phyloP scores from a whole-genome alignment of 2,888 invertebrate species.

The Chorisops tibialis region DNA sequence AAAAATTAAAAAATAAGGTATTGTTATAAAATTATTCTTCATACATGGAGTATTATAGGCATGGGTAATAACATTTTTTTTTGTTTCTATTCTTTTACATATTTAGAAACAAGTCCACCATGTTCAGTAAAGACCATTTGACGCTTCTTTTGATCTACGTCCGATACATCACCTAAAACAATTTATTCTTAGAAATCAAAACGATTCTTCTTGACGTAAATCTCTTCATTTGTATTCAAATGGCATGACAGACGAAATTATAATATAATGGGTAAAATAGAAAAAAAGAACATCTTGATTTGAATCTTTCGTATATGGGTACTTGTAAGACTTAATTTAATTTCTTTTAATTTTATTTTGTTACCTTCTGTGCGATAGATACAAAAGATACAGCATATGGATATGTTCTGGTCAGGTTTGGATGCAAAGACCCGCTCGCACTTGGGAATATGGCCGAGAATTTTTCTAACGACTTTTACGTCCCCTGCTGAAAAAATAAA shows the following conservation, averaged over 20 bases:
- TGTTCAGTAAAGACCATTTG: too few species aligned
- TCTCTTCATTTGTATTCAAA: constrained; percentile 25
- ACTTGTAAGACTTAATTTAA: constrained; percentile 12
- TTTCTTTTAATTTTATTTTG: constrained; percentile 14
- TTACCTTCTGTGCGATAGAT: constrained; percentile 12
- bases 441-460: constrained; percentile 11
- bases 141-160: constrained; percentile 18
- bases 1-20: too few species aligned
- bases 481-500: constrained; percentile 18
- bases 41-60: too few species aligned
- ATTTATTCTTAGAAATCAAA: constrained; percentile 14
- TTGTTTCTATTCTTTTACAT: too few species aligned
- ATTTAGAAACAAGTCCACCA: too few species aligned
- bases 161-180: constrained; percentile 8
- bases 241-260: constrained; percentile 21
- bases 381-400: constrained; percentile 4
- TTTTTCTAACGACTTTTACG: constrained; percentile 25
- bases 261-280: constrained; percentile 10
- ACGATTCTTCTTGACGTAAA: constrained; percentile 2
- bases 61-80: too few species aligned
- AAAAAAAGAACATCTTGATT: constrained; percentile 14
- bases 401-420: background rate
- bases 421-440: too few species aligned
- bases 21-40: too few species aligned
- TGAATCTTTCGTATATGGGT: too few species aligned